A percentile compares a stretch with the other conserved stretches of the same genome.
phyloP scores from a whole-genome alignment of 2,888 invertebrate genomes.

The Trilocha varians region DNA sequence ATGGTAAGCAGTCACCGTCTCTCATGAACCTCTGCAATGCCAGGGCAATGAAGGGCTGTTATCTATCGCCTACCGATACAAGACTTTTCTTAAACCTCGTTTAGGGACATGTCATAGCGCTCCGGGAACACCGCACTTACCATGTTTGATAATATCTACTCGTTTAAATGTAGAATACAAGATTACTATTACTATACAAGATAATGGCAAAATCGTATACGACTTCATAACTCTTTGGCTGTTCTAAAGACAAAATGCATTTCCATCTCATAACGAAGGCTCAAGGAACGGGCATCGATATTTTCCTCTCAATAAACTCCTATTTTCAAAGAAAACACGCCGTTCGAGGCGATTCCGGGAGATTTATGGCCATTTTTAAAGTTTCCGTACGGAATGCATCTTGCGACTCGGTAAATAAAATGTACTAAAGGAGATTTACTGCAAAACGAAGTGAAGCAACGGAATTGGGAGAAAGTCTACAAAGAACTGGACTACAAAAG shows the following conservation, averaged over 20 bases:
- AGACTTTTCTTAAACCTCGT: too few relatives aligned
- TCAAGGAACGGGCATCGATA: background rate
- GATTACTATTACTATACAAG: too few relatives aligned
- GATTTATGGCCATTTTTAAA: conserved; percentile 37
- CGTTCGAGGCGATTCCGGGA: conserved; percentile 26
- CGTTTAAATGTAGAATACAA: too few relatives aligned
- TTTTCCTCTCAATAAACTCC: conserved; percentile 15
- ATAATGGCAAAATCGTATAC: background rate
- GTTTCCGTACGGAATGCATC: conserved; percentile 19
- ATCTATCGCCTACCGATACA: too few relatives aligned
- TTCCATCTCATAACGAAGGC: background rate
- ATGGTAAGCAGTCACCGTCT: too few relatives aligned
- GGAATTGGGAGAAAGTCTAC: background rate
- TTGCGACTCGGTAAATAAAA: conserved; percentile 18
- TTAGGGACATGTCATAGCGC: too few relatives aligned
- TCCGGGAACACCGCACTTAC: too few relatives aligned
- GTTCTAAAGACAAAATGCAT: background rate
- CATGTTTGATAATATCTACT: too few relatives aligned
- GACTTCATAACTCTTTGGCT: background rate
- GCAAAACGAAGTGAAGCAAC: background rate
- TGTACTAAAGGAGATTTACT: conserved; percentile 11
- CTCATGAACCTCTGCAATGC: too few relatives aligned
- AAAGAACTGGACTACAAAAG: background rate
- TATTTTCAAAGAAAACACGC: conserved; percentile 33
- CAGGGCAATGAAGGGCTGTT: too few relatives aligned